phyloP scores from a whole-genome alignment of 2,113 vertebrate genomes.

The Phocoena sinus region DNA sequence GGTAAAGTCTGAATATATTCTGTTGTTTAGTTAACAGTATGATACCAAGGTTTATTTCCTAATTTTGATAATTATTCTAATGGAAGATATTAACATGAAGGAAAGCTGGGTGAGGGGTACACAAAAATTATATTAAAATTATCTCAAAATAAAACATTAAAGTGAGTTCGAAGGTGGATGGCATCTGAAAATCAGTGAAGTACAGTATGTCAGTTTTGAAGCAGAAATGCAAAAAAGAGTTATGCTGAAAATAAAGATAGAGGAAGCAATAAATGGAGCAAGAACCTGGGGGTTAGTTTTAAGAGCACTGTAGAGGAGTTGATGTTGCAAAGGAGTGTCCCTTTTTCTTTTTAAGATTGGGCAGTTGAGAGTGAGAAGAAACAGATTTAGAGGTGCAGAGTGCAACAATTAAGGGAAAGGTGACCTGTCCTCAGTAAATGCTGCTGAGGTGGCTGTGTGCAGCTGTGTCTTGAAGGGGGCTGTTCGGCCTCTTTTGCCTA shows the following conservation, averaged over 20 bases:
- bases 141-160: not conserved
- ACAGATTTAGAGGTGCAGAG: not conserved
- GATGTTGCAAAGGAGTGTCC: not conserved
- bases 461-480: not conserved
- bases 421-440: not conserved
- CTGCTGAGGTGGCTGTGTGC: not conserved
- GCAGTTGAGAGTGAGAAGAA: not conserved
- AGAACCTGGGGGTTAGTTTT: not conserved
- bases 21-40: not conserved
- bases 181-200: not conserved
- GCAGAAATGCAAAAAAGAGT: not conserved
- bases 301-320: not conserved
- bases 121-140: not conserved
- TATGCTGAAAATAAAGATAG: not conserved
- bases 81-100: not conserved
- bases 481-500: not conserved
- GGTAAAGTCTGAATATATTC: not conserved
- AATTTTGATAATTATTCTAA: not conserved
- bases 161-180: not conserved
- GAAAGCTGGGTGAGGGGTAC: not conserved
- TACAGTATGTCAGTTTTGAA: not conserved
- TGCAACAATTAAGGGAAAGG: not conserved
- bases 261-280: not conserved
- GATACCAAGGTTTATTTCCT: not conserved
- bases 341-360: not conserved